Base-by-base conservation (phyloP, 2,797 vertebrate genomes). In the Microctenopoma lineatum region DNA sequence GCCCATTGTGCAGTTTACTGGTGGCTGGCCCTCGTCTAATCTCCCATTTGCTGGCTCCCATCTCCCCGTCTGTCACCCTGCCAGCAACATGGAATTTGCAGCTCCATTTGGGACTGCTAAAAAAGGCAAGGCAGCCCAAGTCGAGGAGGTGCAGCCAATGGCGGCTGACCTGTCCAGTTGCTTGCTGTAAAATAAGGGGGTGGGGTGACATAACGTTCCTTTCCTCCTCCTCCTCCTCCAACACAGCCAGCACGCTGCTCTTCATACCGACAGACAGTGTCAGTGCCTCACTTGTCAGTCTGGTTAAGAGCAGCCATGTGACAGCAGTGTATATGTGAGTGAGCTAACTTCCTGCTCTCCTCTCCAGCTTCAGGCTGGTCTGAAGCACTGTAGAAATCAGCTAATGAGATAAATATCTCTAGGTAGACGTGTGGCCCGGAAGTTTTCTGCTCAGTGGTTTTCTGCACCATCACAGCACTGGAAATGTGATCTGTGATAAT, bases 111-210 rank as follows among this genome's bases (percentile, higher is more conserved):
- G 93, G 93, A 95, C 91, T 90, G 92, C 95, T 96, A 97, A 96
- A 96, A 96, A 96, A 96, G 96, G 96, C 95, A 96, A 97, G 94
- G 95, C 95, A 96, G 94, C 94, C 95, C 95, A 95, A 96, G 95
- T 95, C 92, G 93, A 94, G 94, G 91, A 94, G 92, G 87, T 88
- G 87, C 91, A 96, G 94, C 95, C 95, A 96, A 96, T 96, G 88
- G 84, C 5, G 60, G 86, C 89, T 92, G 92, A 92, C 92, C 93
- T 91, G 92, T 91, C 63, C 59, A 92, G 93, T 92, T 91, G 91
- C 91, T 93, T 74, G 73, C 85, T 87, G 92, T 81, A 81, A 93
- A 92, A 90, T 89, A 91, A 87, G 84, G 79, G 63, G 69, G 46
- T 32, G 79, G 84, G 79, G 47, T 75, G 83, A 85, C 84, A 77